Percentiles rank a stretch among this genome's conserved stretches.
Evolutionary conservation across 1,140 invertebrate genomes (phyloP).

Genomic region (Plectus sambesii): DNA sequence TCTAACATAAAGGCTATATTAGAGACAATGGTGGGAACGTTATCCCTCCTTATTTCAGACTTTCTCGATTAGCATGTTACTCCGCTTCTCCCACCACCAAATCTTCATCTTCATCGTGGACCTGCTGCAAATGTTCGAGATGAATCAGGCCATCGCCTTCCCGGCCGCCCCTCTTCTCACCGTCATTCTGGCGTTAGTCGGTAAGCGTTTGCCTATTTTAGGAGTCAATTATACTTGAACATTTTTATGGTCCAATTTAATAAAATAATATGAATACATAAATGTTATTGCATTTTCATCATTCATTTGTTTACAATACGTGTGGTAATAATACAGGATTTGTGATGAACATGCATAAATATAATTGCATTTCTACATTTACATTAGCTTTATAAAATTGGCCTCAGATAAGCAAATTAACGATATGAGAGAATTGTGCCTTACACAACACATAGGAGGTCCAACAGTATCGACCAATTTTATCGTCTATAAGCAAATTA

Average conservation of each 20-base stretch:
- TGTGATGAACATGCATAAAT: too few species aligned
- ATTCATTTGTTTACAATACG: too few species aligned
- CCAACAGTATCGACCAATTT: not conserved
- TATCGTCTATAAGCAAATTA: not conserved
- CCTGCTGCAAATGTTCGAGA: slow-evolving; percentile 85
- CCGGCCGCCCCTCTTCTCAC: slow-evolving; percentile 88
- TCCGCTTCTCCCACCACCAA: slow-evolving; percentile 96
- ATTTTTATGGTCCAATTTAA: too few species aligned
- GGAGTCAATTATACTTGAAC: not conserved
- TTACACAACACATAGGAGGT: not conserved
- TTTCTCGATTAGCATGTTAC: slow-evolving; percentile 88
- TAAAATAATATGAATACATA: not conserved
- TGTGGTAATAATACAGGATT: too few species aligned
- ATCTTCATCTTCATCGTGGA: slow-evolving; percentile 91
- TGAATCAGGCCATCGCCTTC: slow-evolving; percentile 76
- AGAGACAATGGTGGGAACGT: too few species aligned
- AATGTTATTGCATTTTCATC: too few species aligned
- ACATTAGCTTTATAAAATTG: too few species aligned
- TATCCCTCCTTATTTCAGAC: slow-evolving; percentile 64
- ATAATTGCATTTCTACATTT: not conserved
- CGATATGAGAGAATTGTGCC: too few species aligned
- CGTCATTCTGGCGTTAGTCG: slow-evolving; percentile 89
- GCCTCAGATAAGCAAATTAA: too few species aligned
- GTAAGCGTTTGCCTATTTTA: slow-evolving; percentile 54
- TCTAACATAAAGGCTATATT: not conserved